Percentiles rank a stretch among this genome's conserved stretches.
phyloP scores from a whole-genome alignment of 2,888 invertebrate genomes.

The Acholoe squamosa region DNA sequence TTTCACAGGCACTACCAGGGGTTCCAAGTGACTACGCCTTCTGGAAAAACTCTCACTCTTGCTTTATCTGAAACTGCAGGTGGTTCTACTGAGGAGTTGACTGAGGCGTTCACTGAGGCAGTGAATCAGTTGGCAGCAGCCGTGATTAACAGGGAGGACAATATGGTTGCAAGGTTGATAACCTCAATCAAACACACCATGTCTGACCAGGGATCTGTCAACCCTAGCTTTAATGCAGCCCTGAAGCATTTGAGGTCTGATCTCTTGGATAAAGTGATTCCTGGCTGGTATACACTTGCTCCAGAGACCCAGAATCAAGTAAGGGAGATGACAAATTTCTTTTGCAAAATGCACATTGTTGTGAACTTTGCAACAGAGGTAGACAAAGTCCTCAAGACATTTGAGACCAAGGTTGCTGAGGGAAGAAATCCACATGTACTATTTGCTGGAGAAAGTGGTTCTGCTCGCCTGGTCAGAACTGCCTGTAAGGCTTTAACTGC shows the following conservation, averaged over 20 bases:
- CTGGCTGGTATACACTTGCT: background rate
- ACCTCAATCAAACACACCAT: constrained; percentile 43
- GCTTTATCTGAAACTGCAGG: background rate
- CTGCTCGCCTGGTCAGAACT: background rate
- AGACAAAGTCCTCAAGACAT: background rate
- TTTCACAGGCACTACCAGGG: background rate
- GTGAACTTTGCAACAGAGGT: constrained; percentile 67
- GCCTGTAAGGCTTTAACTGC: constrained; percentile 19
- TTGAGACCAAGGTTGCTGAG: background rate
- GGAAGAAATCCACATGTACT: constrained; percentile 4
- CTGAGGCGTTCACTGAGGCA: background rate
- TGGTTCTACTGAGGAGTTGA: background rate
- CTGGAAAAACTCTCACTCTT: background rate
- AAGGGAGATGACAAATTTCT: constrained; percentile 47
- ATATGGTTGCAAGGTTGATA: background rate
- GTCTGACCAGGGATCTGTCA: constrained; percentile 41
- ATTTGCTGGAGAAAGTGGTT: background rate
- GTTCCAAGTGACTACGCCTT: background rate
- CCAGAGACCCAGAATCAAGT: background rate
- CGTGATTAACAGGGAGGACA: background rate
- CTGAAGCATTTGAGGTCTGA: background rate
- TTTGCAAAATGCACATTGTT: constrained; percentile 64
- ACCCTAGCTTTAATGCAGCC: background rate
- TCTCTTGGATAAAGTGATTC: background rate
- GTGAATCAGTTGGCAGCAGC: no score